phyloP scores from a whole-genome alignment of 2,797 vertebrate genomes.

The Rhinella marina region DNA sequence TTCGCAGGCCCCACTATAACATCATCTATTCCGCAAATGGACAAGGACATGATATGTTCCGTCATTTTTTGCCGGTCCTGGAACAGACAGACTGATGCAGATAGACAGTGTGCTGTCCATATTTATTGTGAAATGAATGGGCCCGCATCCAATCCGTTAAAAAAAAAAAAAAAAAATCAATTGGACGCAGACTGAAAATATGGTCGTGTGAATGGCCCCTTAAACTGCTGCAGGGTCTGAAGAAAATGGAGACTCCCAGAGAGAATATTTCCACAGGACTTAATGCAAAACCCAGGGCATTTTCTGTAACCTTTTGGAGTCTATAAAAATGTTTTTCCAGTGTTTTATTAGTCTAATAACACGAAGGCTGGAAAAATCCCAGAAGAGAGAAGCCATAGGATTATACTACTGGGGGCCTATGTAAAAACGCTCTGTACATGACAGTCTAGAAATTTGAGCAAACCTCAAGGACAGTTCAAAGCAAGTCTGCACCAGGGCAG shows the following conservation, averaged over 20 bases:
- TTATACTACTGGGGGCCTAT: neutral
- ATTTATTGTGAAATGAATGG: too few relatives aligned
- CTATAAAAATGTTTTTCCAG: neutral
- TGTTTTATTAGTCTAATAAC: constrained; percentile 2
- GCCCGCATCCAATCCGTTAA: too few relatives aligned
- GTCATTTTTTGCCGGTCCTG: too few relatives aligned
- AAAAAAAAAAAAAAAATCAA: too few relatives aligned
- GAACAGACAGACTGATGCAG: too few relatives aligned
- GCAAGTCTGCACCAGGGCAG: neutral
- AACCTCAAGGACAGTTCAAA: neutral
- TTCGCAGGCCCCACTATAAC: too few relatives aligned
- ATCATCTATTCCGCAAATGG: too few relatives aligned
- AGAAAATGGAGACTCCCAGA: constrained; percentile 17
- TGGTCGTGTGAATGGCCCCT: neutral
- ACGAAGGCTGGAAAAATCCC: neutral
- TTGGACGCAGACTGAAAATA: too few relatives aligned
- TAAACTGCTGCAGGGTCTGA: neutral
- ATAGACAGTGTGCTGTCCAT: too few relatives aligned
- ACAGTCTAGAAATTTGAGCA: neutral
- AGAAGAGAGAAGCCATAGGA: neutral
- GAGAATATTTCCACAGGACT: neutral
- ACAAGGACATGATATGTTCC: too few relatives aligned
- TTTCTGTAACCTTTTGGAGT: neutral
- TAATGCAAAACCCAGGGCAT: neutral
- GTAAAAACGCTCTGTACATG: neutral